Evolutionary conservation across 1,140 invertebrate genomes (phyloP).

Genomic region (Luehdorfia chinensis): DNA sequence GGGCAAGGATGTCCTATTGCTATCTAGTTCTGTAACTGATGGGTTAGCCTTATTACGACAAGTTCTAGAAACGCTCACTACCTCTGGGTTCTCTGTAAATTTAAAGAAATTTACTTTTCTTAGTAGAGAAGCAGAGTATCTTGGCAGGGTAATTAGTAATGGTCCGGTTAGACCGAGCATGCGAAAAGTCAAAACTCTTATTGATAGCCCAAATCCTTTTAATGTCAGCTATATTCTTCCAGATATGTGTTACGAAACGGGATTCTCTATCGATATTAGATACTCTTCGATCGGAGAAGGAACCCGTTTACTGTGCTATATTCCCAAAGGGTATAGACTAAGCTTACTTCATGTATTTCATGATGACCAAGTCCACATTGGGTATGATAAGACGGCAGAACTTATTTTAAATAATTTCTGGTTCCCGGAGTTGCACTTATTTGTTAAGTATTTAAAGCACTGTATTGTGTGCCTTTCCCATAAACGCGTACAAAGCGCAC

Average conservation of each 20-base stretch:
- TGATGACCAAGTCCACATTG: slow-evolving; percentile 16
- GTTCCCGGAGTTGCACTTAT: no score
- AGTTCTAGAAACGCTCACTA: no score
- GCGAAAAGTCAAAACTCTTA: no score
- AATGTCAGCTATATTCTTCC: not conserved
- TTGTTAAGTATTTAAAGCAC: no score
- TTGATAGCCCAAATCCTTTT: not conserved
- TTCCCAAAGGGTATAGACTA: slow-evolving; percentile 12
- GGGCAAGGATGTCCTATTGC: no score
- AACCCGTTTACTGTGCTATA: slow-evolving; percentile 1
- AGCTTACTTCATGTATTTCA: slow-evolving; percentile 17
- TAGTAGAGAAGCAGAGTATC: no score
- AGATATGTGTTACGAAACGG: not conserved
- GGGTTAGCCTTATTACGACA: no score
- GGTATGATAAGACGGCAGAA: slow-evolving; percentile 1
- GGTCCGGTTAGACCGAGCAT: not conserved
- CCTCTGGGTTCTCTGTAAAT: no score
- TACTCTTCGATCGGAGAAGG: slow-evolving; percentile 6
- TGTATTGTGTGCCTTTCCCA: slow-evolving; percentile 18
- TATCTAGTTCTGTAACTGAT: no score
- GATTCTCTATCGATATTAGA: not conserved
- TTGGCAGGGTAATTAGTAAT: no score
- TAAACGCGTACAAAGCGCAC: slow-evolving; percentile 9
- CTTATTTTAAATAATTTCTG: slow-evolving; percentile 13
- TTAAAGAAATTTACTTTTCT: no score